phyloP scores from a whole-genome alignment of 2,888 invertebrate genomes.

The Linhomoeus sp. region DNA sequence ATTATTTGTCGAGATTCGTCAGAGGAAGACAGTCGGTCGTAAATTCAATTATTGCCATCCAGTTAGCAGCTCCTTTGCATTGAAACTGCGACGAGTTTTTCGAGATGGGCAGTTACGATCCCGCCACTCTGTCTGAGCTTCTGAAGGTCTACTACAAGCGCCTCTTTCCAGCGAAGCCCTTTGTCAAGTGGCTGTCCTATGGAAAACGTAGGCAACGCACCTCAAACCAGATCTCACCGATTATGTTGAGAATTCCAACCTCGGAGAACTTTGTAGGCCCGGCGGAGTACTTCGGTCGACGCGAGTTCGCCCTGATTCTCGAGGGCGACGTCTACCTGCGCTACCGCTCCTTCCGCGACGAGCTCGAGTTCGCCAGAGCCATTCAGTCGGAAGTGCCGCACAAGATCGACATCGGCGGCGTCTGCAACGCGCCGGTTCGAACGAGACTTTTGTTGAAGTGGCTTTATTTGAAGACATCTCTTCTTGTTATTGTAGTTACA shows the following conservation, averaged over 20 bases:
- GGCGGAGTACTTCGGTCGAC: slow-evolving; percentile 33
- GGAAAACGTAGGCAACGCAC: slow-evolving; percentile 48
- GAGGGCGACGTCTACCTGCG: slow-evolving; percentile 78
- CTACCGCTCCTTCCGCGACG: slow-evolving; percentile 59
- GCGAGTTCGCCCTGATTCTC: slow-evolving; percentile 87
- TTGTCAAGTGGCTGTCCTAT: slow-evolving; percentile 73
- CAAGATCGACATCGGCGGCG: slow-evolving; percentile 90
- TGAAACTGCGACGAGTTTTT: too few species aligned
- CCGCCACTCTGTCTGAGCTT: slow-evolving; percentile 47
- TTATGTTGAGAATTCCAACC: too few species aligned
- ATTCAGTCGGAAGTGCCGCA: slow-evolving; percentile 58
- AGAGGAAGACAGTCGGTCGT: too few species aligned
- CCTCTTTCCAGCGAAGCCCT: slow-evolving; percentile 64
- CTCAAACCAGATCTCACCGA: too few species aligned
- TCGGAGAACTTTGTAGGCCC: slow-evolving; percentile 27
- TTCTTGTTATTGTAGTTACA: too few species aligned
- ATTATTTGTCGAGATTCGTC: too few species aligned
- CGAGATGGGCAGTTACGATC: too few species aligned
- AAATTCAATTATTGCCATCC: too few species aligned
- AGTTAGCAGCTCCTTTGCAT: too few species aligned
- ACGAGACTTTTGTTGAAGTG: too few species aligned
- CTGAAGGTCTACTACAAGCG: slow-evolving; percentile 70
- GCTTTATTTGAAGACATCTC: too few species aligned
- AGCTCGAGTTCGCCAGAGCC: slow-evolving; percentile 57
- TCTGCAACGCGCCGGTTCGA: slow-evolving; percentile 40